Conservation (phyloP, 2,113 vertebrate species). For the Sialia sialis region DNA sequence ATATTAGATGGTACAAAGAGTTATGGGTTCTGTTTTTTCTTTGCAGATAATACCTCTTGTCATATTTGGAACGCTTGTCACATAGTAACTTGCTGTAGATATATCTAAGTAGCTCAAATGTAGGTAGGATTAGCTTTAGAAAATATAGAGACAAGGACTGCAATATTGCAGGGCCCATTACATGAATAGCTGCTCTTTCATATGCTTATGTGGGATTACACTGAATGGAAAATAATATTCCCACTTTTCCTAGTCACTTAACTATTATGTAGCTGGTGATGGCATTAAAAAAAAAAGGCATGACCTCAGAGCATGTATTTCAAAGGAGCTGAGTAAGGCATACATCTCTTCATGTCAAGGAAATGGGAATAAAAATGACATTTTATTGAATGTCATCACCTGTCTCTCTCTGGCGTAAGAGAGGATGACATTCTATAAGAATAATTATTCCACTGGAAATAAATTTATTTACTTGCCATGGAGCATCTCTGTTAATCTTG, state of each 20-base stretch:
- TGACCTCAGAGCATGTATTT: conserved; percentile 58
- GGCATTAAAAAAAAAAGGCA: background rate
- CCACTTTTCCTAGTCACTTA: conserved; percentile 21
- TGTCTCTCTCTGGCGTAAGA: conserved; percentile 53
- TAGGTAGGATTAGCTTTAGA: conserved; percentile 26
- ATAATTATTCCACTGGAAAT: conserved; percentile 66
- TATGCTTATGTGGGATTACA: background rate
- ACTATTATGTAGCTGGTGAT: conserved; percentile 27
- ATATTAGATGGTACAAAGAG: conserved; percentile 69
- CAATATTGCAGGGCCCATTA: background rate
- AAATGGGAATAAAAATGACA: conserved; percentile 60
- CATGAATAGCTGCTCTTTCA: background rate
- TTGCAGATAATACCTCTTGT: conserved; percentile 30
- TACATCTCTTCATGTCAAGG: conserved; percentile 50
- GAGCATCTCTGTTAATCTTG: conserved; percentile 52
- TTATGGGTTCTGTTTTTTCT: conserved; percentile 44
- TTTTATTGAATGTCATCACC: conserved; percentile 67
- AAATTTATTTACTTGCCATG: conserved; percentile 66
- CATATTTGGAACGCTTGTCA: conserved; percentile 13
- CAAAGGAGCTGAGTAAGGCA: conserved; percentile 45
- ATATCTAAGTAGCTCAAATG: background rate
- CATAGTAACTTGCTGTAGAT: conserved; percentile 23
- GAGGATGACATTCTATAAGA: conserved; percentile 59
- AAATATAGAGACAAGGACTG: conserved; percentile 31
- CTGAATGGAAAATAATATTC: conserved; percentile 40